Conservation (phyloP, 1,140 invertebrate genomes). For the Aphelinus atriplicis region DNA sequence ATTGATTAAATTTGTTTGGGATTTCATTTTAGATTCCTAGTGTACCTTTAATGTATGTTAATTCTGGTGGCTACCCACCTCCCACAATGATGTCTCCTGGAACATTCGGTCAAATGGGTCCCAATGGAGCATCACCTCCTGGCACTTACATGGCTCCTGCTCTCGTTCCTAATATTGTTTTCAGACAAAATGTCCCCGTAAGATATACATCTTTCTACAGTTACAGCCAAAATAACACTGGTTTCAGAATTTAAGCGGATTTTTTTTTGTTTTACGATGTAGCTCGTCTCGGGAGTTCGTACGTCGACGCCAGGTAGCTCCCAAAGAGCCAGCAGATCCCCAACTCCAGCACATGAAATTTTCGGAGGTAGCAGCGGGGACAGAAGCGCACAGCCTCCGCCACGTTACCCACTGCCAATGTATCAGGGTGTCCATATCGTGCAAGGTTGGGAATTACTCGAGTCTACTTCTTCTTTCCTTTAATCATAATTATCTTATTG, state of each 20-base stretch:
- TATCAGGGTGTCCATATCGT: slow-evolving; percentile 64
- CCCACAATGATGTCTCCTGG: slow-evolving; percentile 56
- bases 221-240: not conserved
- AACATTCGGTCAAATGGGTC: slow-evolving; percentile 57
- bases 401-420: slow-evolving; percentile 65
- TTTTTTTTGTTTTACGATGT: slow-evolving; percentile 6
- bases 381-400: slow-evolving; percentile 59
- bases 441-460: slow-evolving; percentile 50
- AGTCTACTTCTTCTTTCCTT: too few relatives aligned
- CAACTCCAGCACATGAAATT: slow-evolving; percentile 60
- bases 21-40: slow-evolving; percentile 53
- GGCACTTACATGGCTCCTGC: slow-evolving; percentile 59
- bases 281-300: slow-evolving; percentile 58
- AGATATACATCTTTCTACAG: slow-evolving; percentile 14
- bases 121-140: slow-evolving; percentile 53
- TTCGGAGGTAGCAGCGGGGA: slow-evolving; percentile 56
- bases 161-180: slow-evolving; percentile 61
- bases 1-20: not conserved
- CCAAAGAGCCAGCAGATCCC: slow-evolving; percentile 61
- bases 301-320: slow-evolving; percentile 61
- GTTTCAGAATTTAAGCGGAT: not conserved
- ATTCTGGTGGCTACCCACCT: slow-evolving; percentile 58
- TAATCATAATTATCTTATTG: too few relatives aligned
- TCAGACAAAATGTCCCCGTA: slow-evolving; percentile 63
- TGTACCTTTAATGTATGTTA: slow-evolving; percentile 63